Conservation (phyloP, 2,113 vertebrate species). For the Mastomys natalensis region DNA sequence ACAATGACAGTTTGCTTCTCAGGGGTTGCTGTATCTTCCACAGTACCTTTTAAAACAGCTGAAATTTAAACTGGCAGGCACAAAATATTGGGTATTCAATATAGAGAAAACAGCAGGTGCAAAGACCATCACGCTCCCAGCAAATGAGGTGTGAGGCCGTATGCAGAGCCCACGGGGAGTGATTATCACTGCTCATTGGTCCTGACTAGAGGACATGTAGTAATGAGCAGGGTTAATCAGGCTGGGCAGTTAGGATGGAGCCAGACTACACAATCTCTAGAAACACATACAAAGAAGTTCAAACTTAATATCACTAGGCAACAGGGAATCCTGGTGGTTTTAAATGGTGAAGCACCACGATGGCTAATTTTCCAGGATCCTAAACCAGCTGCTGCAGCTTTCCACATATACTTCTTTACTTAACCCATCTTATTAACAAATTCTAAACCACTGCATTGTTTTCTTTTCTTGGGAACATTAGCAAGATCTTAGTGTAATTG, state of each 20-base stretch:
- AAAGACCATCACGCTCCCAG: constrained; percentile 35
- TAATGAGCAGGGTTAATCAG: constrained; percentile 51
- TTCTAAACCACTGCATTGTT: constrained; percentile 50
- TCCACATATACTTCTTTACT: background rate
- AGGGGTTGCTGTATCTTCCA: background rate
- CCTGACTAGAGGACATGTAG: constrained; percentile 4
- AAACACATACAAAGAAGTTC: constrained; percentile 16
- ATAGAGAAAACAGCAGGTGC: background rate
- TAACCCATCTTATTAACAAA: constrained; percentile 45
- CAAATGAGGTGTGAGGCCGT: constrained; percentile 18
- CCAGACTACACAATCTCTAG: background rate
- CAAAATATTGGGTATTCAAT: constrained; percentile 14
- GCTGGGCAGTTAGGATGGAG: background rate
- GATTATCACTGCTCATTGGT: constrained; percentile 24
- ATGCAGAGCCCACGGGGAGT: background rate
- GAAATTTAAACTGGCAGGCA: constrained; percentile 19
- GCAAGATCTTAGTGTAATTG: constrained; percentile 60
- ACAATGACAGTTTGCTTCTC: background rate
- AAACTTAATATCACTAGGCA: constrained; percentile 6
- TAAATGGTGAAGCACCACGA: background rate
- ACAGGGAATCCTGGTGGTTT: background rate
- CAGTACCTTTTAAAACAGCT: background rate
- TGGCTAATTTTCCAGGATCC: constrained; percentile 17
- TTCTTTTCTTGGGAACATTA: constrained; percentile 56
- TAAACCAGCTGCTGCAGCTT: constrained; percentile 12